phyloP scores from a whole-genome alignment of 2,888 invertebrate species.

The Drosophila recens region DNA sequence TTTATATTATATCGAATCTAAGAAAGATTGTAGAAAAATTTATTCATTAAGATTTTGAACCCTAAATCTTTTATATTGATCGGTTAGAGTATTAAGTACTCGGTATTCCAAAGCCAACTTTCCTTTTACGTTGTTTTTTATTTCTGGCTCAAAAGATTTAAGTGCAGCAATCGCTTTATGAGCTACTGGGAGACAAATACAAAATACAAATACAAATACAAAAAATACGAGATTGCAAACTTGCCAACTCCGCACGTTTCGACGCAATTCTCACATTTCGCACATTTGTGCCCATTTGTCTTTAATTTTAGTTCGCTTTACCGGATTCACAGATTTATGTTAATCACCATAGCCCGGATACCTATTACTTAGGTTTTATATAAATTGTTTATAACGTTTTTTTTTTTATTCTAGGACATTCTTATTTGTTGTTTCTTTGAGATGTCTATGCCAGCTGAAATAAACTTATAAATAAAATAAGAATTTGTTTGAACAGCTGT shows the following conservation, averaged over 20 bases:
- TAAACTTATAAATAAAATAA: slow-evolving; percentile 9
- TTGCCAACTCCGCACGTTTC: slow-evolving; percentile 39
- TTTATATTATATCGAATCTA: neutral
- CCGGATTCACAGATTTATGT: slow-evolving; percentile 17
- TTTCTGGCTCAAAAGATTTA: slow-evolving; percentile 57
- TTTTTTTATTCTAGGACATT: neutral
- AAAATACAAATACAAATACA: no score
- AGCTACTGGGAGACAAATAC: slow-evolving; percentile 51
- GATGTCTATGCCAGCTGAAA: slow-evolving; percentile 10
- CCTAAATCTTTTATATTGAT: neutral
- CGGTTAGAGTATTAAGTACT: slow-evolving; percentile 11
- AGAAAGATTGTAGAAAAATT: no score
- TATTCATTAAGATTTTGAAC: no score
- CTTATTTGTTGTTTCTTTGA: neutral
- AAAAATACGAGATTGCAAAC: slow-evolving; percentile 26
- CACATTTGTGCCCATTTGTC: slow-evolving; percentile 24
- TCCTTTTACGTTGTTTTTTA: slow-evolving; percentile 14
- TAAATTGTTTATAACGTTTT: slow-evolving; percentile 38
- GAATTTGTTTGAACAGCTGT: slow-evolving; percentile 22
- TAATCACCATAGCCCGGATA: slow-evolving; percentile 20
- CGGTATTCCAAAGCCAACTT: neutral
- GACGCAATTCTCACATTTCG: slow-evolving; percentile 35
- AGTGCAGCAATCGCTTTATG: slow-evolving; percentile 62
- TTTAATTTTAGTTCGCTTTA: slow-evolving; percentile 7
- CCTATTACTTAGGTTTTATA: slow-evolving; percentile 18